These are phyloP conservation scores for Apodemus speciosus DNA, from an alignment of 2,113 vertebrate genomes.

Conservation along the genomic window DNA sequence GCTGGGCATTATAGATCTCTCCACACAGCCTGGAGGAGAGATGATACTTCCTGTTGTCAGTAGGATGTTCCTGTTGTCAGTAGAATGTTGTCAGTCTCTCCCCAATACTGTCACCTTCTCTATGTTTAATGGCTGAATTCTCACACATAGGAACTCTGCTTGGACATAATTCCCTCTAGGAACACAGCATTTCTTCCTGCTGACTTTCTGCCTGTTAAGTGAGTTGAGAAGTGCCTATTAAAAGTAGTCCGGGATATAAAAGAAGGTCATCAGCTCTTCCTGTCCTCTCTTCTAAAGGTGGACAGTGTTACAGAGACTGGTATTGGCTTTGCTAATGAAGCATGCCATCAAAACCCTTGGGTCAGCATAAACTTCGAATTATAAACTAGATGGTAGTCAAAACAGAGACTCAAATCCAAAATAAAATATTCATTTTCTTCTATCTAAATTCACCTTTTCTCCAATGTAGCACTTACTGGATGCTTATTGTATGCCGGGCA, in stretches of 20 bases:
- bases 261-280: conserved; percentile 30
- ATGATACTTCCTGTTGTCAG: neutral
- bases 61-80: too few species aligned
- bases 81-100: neutral
- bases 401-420: conserved; percentile 5
- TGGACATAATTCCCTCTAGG: neutral
- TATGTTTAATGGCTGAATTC: neutral
- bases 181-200: conserved; percentile 19
- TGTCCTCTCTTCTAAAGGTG: neutral
- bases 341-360: conserved; percentile 17
- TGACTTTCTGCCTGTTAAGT: neutral
- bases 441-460: neutral
- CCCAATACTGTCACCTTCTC: rapidly evolving
- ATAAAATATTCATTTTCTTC: conserved; percentile 36
- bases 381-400: neutral
- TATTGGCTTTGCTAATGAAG: neutral
- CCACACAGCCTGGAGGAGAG: neutral
- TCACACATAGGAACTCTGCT: neutral
- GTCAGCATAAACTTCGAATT: neutral
- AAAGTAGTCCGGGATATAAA: neutral
- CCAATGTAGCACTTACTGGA: conserved; percentile 21
- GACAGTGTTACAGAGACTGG: neutral
- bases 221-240: neutral
- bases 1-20: conserved; percentile 1
- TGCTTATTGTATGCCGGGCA: neutral